Conservation (phyloP, 1,140 invertebrate species). For the Propsilocerus akamusi region DNA sequence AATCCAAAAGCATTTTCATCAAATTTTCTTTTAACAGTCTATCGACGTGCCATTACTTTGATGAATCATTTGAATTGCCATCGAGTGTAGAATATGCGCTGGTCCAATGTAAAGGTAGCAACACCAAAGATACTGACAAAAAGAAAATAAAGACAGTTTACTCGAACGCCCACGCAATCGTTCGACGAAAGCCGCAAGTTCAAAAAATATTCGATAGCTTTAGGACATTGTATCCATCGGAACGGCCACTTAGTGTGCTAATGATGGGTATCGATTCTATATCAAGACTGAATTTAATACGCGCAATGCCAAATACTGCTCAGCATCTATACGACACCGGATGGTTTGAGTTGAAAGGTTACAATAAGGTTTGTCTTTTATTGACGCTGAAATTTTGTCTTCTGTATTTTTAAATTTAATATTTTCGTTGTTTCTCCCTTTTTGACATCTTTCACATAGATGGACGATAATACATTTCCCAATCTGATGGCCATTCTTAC, state of each 20-base stretch:
- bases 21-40: conserved; percentile 8
- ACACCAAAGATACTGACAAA: background rate
- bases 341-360: conserved; percentile 29
- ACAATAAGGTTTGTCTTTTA: conserved; percentile 26
- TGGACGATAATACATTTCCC: conserved; percentile 63
- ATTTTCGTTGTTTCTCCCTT: background rate
- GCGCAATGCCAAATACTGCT: conserved; percentile 55
- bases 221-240: conserved; percentile 13
- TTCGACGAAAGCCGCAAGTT: conserved; percentile 13
- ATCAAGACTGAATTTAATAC: conserved; percentile 53
- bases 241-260: conserved; percentile 29
- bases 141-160: conserved; percentile 14
- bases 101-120: conserved; percentile 22
- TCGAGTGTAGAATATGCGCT: conserved; percentile 28
- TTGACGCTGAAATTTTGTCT: background rate
- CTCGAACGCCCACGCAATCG: conserved; percentile 18
- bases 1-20: background rate
- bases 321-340: conserved; percentile 36
- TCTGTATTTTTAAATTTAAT: background rate
- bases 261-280: conserved; percentile 67
- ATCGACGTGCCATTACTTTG: conserved; percentile 21
- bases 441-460: conserved; percentile 18
- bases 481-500: conserved; percentile 61
- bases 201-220: conserved; percentile 14
- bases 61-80: conserved; percentile 15